phyloP scores from a whole-genome alignment of 2,113 vertebrate species.

The Salvelinus fontinalis region DNA sequence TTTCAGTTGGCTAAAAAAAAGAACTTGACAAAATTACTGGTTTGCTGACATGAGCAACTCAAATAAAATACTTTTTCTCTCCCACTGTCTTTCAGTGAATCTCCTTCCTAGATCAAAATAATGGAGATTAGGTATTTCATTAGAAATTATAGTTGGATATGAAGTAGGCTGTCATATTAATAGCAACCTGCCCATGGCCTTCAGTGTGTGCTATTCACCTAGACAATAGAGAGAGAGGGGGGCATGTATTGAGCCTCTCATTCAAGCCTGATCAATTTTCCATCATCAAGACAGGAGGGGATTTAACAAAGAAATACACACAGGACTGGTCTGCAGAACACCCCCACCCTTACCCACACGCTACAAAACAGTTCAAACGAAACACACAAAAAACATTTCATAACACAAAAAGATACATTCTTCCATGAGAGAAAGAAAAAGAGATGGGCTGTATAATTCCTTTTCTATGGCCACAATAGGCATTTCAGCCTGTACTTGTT shows the following conservation, averaged over 20 bases:
- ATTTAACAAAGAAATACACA: slow-evolving; percentile 85
- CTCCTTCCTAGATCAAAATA: slow-evolving; percentile 95
- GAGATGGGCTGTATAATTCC: slow-evolving; percentile 84
- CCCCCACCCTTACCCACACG: slow-evolving; percentile 79
- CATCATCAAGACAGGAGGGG: slow-evolving; percentile 87
- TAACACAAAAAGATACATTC: slow-evolving; percentile 69
- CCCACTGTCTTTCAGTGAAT: slow-evolving; percentile 60
- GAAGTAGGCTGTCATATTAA: slow-evolving; percentile 94
- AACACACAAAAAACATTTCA: slow-evolving; percentile 84
- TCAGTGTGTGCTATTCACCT: slow-evolving; percentile 88
- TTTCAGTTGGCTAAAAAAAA: slow-evolving; percentile 88
- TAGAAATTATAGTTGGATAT: slow-evolving; percentile 95
- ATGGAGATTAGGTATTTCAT: slow-evolving; percentile 94
- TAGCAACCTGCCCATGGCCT: slow-evolving; percentile 88
- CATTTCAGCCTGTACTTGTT: slow-evolving; percentile 88
- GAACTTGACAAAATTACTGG: slow-evolving; percentile 99
- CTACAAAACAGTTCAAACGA: slow-evolving; percentile 84
- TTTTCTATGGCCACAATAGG: slow-evolving; percentile 84
- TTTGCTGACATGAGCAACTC: slow-evolving; percentile 95
- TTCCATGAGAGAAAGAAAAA: slow-evolving; percentile 64
- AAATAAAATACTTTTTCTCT: slow-evolving; percentile 84
- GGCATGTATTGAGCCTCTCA: slow-evolving; percentile 89
- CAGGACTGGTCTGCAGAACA: slow-evolving; percentile 54
- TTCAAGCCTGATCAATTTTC: slow-evolving; percentile 94
- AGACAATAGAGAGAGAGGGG: slow-evolving; percentile 83